Evolutionary conservation across 2,888 invertebrate species (phyloP), one percentile per base, ranked within the genome.

Genomic region (Cordylochernes scorpioides): DNA sequence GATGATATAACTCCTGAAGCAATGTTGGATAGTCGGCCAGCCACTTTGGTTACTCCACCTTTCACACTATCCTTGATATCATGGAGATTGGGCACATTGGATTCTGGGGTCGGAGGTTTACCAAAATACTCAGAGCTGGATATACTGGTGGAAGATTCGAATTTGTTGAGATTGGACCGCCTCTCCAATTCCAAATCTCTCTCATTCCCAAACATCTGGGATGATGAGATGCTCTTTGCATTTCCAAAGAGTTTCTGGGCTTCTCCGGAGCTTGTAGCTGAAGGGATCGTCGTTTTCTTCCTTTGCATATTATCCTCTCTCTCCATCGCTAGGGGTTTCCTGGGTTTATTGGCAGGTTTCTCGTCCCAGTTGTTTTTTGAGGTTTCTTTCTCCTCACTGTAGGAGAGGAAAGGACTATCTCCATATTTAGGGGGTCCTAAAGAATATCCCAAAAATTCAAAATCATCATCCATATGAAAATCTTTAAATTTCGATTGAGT

Each of bases 141-240:
- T 54, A 97, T 91, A 55, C 80, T 74, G 39, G 67, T 69, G 44
- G 80, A 80, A 35, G 91, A 91, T 56, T 86, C 80, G 60, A 91
- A 94, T 40, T 84, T 63, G 18, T 61, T 55, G 31, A 69, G 48
- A 44, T 62, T 67, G 33, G 55, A 54, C 39, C 59, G 57, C 17
- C 58, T 53, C 46, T 62, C 47, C 44, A 58, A 60, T 39, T 59
- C 57, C 42, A 65, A 65, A 45, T 62, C 58, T 33, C 54, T 50
- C 35, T 63, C 63, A 44, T 71, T 74, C 5, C 74, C 74, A 53
- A 94, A 94, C 61, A 68, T 91, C 59, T 88, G 88, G 49, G 86
- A 84, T 0, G 94, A 94, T 33, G 91, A 91, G 48, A 97, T 97
- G 9, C 86, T 77, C 55, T 97, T 97, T 3, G 94, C 88, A 44